Evolutionary conservation across 2,113 vertebrate species (phyloP).

Genomic region (Columbina picui): DNA sequence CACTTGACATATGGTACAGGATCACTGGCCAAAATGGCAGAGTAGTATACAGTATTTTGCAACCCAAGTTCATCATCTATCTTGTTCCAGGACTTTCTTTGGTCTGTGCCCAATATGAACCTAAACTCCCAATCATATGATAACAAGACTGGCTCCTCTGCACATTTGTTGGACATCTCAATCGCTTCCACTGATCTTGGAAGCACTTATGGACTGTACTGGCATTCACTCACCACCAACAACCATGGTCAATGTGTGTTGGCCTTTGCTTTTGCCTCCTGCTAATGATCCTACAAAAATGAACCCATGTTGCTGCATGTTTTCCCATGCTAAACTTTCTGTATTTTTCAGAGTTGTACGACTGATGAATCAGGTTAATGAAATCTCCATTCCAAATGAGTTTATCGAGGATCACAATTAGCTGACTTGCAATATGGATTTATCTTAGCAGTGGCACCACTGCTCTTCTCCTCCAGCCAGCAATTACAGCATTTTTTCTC

Average conservation of each 20-base stretch:
- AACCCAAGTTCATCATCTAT: slow-evolving; percentile 42
- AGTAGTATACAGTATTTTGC: slow-evolving; percentile 4
- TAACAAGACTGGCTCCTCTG: slow-evolving; percentile 1
- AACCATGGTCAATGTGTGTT: background rate
- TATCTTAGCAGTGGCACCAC: background rate
- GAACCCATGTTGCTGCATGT: background rate
- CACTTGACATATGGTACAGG: slow-evolving; percentile 68
- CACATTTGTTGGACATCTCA: background rate
- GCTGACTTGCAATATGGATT: background rate
- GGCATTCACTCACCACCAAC: background rate
- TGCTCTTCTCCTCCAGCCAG: background rate
- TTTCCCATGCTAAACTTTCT: background rate
- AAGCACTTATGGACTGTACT: background rate
- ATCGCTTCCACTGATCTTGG: background rate
- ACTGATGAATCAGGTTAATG: background rate
- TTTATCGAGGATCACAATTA: background rate
- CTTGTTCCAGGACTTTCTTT: slow-evolving; percentile 47
- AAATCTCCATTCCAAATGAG: background rate
- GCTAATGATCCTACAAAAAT: background rate
- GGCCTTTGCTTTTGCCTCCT: background rate
- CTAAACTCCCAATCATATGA: background rate
- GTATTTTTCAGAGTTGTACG: background rate
- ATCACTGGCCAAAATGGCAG: slow-evolving; percentile 64
- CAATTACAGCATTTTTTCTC: background rate
- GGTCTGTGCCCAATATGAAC: background rate